Percentiles rank a stretch among this genome's conserved stretches.
Evolutionary conservation across 2,797 vertebrate species (phyloP).

Genomic region (Notamacropus eugenii): DNA sequence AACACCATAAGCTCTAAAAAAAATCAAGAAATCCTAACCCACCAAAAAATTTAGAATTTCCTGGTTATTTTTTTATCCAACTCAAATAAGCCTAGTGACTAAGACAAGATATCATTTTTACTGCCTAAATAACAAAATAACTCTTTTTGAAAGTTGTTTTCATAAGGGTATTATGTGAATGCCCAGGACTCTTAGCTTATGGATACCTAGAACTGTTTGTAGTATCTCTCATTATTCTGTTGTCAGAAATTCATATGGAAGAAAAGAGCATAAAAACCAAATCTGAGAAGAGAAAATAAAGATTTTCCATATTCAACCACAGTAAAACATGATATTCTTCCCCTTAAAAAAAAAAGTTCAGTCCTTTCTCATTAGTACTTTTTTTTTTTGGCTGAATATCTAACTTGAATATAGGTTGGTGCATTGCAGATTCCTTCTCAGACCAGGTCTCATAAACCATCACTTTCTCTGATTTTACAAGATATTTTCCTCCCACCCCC

Average conservation of each 20-base stretch:
- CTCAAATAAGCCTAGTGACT: background rate
- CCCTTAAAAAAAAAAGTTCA: background rate
- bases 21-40: background rate
- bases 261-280: background rate
- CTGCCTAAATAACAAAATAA: conserved; percentile 35
- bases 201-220: background rate
- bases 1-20: background rate
- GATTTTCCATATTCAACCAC: background rate
- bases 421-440: conserved; percentile 61
- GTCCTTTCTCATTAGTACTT: conserved; percentile 1
- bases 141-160: conserved; percentile 42
- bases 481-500: conserved; percentile 29
- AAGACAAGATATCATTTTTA: conserved; percentile 34
- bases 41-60: background rate
- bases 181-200: background rate
- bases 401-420: background rate
- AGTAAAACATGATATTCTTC: conserved; percentile 29
- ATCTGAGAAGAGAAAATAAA: background rate
- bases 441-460: conserved; percentile 55
- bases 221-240: background rate
- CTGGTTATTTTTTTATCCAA: too few species aligned
- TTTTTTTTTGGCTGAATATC: background rate
- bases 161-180: background rate
- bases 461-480: background rate
- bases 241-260: background rate